These are phyloP conservation scores for Toxostoma redivivum DNA, from an alignment of 2,113 vertebrate genomes.

Conservation along the genomic window DNA sequence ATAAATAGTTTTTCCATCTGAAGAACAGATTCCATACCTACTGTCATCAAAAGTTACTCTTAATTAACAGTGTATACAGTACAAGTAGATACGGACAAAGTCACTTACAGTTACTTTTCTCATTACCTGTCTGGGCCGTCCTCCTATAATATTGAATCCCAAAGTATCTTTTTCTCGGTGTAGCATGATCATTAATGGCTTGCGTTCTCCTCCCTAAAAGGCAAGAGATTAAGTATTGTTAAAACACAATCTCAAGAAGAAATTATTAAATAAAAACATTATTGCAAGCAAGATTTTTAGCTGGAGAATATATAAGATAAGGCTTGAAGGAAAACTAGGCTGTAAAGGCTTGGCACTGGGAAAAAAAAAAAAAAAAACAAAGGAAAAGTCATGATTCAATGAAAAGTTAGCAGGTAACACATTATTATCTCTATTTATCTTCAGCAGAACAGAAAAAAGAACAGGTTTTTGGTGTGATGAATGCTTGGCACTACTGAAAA, in stretches of 20 bases:
- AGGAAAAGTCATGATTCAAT: background rate
- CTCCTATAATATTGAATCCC: constrained; percentile 80
- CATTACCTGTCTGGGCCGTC: constrained; percentile 69
- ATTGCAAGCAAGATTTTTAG: background rate
- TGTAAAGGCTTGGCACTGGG: background rate
- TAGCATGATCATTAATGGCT: constrained; percentile 65
- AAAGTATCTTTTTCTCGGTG: constrained; percentile 73
- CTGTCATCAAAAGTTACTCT: background rate
- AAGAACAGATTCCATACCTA: background rate
- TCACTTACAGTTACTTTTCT: background rate
- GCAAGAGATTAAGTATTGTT: background rate
- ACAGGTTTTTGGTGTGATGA: background rate
- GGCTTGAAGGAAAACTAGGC: background rate
- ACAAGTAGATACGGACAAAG: background rate
- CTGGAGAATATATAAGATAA: background rate
- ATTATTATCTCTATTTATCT: background rate
- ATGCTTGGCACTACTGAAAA: background rate
- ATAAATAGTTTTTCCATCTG: background rate
- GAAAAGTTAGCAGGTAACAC: background rate
- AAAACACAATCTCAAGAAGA: background rate
- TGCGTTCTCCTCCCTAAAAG: constrained; percentile 61
- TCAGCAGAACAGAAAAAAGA: background rate
- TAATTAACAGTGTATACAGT: background rate
- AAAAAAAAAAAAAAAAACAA: background rate
- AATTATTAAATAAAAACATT: background rate